phyloP scores from a whole-genome alignment of 2,888 invertebrate genomes.

The Tetramorium bicarinatum region DNA sequence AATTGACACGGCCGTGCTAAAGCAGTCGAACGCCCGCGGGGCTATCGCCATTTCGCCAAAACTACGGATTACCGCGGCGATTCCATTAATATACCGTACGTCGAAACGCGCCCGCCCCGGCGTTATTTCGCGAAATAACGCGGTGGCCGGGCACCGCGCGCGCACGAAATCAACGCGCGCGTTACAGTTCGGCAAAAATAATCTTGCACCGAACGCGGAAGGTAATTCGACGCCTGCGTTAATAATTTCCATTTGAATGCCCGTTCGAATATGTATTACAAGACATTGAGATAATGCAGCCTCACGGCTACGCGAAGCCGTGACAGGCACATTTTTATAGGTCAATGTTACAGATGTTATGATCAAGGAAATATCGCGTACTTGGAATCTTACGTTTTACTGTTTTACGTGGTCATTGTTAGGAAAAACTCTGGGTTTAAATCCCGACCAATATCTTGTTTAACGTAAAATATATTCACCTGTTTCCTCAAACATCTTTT shows the following conservation, averaged over 20 bases:
- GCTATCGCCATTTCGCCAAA: conserved; percentile 28
- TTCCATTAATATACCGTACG: conserved; percentile 10
- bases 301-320: background rate
- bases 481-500: background rate
- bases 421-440: background rate
- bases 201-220: background rate
- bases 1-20: conserved; percentile 27
- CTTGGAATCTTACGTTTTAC: background rate
- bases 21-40: conserved; percentile 14
- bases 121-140: conserved; percentile 16
- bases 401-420: background rate
- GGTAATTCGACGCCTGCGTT: background rate
- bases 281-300: background rate
- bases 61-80: conserved; percentile 33
- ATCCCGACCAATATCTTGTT: background rate
- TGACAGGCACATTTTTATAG: background rate
- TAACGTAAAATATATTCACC: background rate
- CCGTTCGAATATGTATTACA: background rate
- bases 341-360: background rate
- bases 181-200: background rate
- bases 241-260: conserved; percentile 41
- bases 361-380: background rate
- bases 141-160: background rate
- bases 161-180: background rate
- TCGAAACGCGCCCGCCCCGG: background rate